Evolutionary conservation across 2,888 invertebrate genomes (phyloP).

Genomic region (Agrilus cyanescens): DNA sequence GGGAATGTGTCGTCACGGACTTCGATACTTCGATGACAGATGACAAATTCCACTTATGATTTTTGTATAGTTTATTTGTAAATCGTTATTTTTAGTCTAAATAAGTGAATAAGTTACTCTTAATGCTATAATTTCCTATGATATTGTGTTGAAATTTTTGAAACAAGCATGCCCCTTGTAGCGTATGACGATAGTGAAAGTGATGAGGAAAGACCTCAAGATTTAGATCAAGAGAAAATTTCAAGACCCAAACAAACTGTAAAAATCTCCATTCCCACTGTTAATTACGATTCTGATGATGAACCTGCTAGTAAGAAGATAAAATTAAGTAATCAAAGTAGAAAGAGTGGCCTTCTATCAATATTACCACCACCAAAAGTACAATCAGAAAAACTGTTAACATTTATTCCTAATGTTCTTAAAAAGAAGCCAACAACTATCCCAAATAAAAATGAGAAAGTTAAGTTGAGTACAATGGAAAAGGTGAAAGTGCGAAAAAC

Average conservation of each 20-base stretch:
- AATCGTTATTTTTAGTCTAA: no score
- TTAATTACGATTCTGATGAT: constrained; percentile 49
- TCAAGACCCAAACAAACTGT: constrained; percentile 30
- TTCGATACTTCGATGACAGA: no score
- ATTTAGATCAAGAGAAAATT: constrained; percentile 25
- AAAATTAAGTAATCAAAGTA: constrained; percentile 33
- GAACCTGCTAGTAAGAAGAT: constrained; percentile 17
- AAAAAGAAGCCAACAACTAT: constrained; percentile 29
- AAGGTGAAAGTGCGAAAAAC: constrained; percentile 22
- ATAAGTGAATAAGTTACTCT: no score
- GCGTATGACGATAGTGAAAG: constrained; percentile 46
- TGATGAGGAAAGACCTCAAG: constrained; percentile 28
- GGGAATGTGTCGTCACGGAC: no score
- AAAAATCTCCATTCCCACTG: constrained; percentile 56
- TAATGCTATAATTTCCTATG: no score
- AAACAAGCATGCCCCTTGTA: constrained; percentile 45
- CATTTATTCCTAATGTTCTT: constrained; percentile 38
- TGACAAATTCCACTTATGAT: no score
- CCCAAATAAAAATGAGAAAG: not conserved
- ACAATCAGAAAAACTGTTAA: constrained; percentile 26
- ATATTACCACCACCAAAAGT: constrained; percentile 58
- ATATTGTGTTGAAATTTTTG: no score
- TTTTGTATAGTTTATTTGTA: no score
- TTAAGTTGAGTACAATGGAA: constrained; percentile 18
- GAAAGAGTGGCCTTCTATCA: constrained; percentile 53